Evolutionary conservation across 2,797 vertebrate species (phyloP), one percentile per base, ranked within the genome.

Genomic region (Xyrichtys novacula): DNA sequence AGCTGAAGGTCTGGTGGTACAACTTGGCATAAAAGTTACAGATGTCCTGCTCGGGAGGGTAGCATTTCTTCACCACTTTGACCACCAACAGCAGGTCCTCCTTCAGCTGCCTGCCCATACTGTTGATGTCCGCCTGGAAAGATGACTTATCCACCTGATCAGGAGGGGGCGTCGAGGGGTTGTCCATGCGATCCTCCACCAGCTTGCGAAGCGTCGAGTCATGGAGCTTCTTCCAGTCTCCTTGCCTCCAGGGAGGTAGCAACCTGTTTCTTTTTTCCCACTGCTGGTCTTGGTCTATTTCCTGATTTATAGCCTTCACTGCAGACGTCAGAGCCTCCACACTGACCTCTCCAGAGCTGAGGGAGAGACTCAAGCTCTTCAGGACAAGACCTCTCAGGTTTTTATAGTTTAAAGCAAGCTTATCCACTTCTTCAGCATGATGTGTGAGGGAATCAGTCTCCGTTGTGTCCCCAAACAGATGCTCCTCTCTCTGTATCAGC

Each of bases 11-110:
- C 6, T 84, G 32, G 73, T 98, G 96, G 81, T 96, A 99, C 70
- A 88, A 4, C 29, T 66, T 20, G 16, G 94, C 94, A 11, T 98
- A 99, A 17, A 90, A 59, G 8, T 93, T 78, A 76, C 96, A 96
- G 17, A 98, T 93, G 29, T 92, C 71, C 71, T 93, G 85, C 9
- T 95, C 80, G 0, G 84, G 69, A 0, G 96, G 96, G 86, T 96
- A 99, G 76, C 95, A 95, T 3, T 43, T 50, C 64, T 86, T 94
- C 62, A 98, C 88, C 3, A 38, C 60, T 5, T 78, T 75, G 58
- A 86, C 94, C 85, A 98, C 93, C 3, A 70, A 48, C 76, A 91
- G 83, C 74, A 99, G 81, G 88, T 99, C 98, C 0, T 91, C 65
- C 75, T 89, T 94, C 85, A 97, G 86, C 65, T 90, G 94, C 78